Conservation (phyloP, 2,888 invertebrate genomes). For the Halictus ligatus region DNA sequence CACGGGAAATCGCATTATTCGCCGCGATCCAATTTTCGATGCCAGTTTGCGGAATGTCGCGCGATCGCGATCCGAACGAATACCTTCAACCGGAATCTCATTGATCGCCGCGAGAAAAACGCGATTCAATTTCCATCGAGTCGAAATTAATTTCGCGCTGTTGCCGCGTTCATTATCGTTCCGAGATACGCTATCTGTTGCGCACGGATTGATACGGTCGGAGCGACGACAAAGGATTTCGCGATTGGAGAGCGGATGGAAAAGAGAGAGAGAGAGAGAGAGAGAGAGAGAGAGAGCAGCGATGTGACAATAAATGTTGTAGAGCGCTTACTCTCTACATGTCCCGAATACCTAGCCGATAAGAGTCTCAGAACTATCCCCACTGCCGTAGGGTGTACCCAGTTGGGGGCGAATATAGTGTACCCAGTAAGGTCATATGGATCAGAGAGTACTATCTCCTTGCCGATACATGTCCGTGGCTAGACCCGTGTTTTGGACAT, state of each 20-base stretch:
- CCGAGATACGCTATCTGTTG: not conserved
- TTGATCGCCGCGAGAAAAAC: constrained; percentile 11
- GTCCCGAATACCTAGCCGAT: no score
- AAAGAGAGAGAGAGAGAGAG: not conserved
- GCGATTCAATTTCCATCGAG: constrained; percentile 36
- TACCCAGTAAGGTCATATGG: no score
- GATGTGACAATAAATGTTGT: not conserved
- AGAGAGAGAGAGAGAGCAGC: not conserved
- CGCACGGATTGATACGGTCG: not conserved
- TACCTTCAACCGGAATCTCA: constrained; percentile 26
- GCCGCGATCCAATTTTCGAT: constrained; percentile 20
- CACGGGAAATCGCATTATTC: constrained; percentile 3
- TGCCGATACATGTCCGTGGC: no score
- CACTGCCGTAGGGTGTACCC: no score
- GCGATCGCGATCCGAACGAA: constrained; percentile 26
- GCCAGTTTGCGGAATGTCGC: not conserved
- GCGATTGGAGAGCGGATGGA: not conserved
- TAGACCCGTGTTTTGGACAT: no score
- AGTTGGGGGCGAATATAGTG: no score
- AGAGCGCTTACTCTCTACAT: no score
- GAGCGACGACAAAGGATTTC: not conserved
- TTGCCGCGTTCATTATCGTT: constrained; percentile 44
- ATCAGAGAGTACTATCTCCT: no score
- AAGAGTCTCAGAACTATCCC: no score
- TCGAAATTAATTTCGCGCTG: constrained; percentile 41